Evolutionary conservation across 35 echinoderm and acorn worm genomes (phyloP), one percentile per base, ranked within the genome.

Genomic region (Ophioderma brevispina): DNA sequence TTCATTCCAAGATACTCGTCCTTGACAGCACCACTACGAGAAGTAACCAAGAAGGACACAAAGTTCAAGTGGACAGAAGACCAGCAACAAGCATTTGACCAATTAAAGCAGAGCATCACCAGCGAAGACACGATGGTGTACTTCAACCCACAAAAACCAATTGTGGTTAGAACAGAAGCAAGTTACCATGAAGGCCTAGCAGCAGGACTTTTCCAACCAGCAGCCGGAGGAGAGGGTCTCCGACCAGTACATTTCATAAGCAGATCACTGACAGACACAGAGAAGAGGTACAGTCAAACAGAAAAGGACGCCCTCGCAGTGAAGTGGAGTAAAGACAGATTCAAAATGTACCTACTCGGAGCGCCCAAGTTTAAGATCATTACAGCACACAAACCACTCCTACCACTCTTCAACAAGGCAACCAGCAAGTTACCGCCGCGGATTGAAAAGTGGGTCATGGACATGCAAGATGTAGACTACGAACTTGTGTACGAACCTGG

Each of bases 401-500:
- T 94, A 4, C 82, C 92, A 33, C 80, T 94, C 25, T 89, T 94
- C 56, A 89, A 89, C 23, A 94, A 94, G 33, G 36, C 86, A 35
- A 78, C 15, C 15, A 38, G 41, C 31, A 94, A 89, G 56, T 64
- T 86, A 31, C 91, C 91, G 30, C 80, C 91, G 2, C 76, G 92
- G 55, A 89, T 89, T 21, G 63, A 89, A 35, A 94, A 94, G 42
- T 94, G 77, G 78, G 91, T 88, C 21, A 88, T 93, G 91, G 63
- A 78, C 13, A 95, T 95, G 94, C 94, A 92, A 55, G 89, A 89
- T 80, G 84, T 92, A 5, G 89, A 95, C 39, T 95, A 38, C 42
- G 88, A 92, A 80, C 32, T 95, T 21, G 32, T 89, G 1, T 95
- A 95, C 89, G 90, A 95, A 82, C 94, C 85, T 84, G 86, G 94